phyloP scores from a whole-genome alignment of 2,797 vertebrate genomes.

The Clarias pachynema region DNA sequence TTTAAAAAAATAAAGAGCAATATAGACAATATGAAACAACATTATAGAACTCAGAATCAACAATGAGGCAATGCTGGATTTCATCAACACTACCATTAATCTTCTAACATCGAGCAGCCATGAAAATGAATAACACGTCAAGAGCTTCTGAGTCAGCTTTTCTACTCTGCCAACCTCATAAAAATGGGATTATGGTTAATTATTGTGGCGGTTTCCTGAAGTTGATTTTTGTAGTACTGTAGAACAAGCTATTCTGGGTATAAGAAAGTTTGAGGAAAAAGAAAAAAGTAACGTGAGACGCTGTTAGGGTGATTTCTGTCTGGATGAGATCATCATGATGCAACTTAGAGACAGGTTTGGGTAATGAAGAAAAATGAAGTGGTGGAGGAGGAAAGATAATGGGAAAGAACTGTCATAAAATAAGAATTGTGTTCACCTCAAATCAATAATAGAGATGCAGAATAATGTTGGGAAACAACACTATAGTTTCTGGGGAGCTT shows the following conservation, averaged over 20 bases:
- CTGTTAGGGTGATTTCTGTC: conserved; percentile 36
- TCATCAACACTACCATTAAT: conserved; percentile 42
- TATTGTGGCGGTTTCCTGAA: conserved; percentile 52
- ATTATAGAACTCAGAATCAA: conserved; percentile 17
- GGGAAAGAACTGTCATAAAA: conserved; percentile 19
- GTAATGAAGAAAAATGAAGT: conserved; percentile 47
- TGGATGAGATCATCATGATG: conserved; percentile 44
- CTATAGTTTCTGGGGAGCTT: background rate
- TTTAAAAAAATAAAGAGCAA: background rate
- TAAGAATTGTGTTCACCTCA: background rate
- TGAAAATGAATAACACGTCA: conserved; percentile 42
- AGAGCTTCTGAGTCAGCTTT: conserved; percentile 45
- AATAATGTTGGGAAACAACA: conserved; percentile 14
- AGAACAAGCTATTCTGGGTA: conserved; percentile 48
- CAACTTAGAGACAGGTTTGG: conserved; percentile 38
- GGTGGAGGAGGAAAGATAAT: conserved; percentile 14
- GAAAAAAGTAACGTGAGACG: conserved; percentile 20
- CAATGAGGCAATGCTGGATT: conserved; percentile 20
- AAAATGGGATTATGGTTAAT: conserved; percentile 63
- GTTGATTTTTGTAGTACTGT: conserved; percentile 51
- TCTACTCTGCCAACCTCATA: conserved; percentile 56
- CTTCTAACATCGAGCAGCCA: conserved; percentile 28
- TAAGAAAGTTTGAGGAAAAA: conserved; percentile 48
- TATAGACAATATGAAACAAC: conserved; percentile 13
- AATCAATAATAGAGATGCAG: conserved; percentile 5